phyloP scores from a whole-genome alignment of 2,888 invertebrate genomes.

The Drosophila borealis region DNA sequence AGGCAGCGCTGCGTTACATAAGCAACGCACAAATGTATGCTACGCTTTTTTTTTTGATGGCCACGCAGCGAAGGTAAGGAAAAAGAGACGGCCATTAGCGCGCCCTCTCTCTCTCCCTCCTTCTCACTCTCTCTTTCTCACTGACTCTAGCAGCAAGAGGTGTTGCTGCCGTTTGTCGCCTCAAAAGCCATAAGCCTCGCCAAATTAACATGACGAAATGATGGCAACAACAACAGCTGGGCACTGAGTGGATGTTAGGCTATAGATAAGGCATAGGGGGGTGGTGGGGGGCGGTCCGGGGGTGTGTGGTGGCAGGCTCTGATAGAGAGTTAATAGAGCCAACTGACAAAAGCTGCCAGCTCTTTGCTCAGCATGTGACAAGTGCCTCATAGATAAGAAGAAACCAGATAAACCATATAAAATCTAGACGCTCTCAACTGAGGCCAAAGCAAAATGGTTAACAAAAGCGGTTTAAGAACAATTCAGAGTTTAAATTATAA shows the following conservation, averaged over 20 bases:
- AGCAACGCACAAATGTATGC: slow-evolving; percentile 77
- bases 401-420: slow-evolving; percentile 8
- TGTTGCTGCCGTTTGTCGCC: slow-evolving; percentile 49
- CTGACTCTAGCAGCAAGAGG: slow-evolving; percentile 10
- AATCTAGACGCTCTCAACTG: slow-evolving; percentile 5
- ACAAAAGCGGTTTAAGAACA: neutral
- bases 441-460: neutral
- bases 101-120: slow-evolving; percentile 1
- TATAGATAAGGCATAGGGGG: slow-evolving; percentile 17
- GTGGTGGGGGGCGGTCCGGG: neutral
- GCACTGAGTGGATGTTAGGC: slow-evolving; percentile 25
- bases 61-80: slow-evolving; percentile 39
- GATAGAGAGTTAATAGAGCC: slow-evolving; percentile 15
- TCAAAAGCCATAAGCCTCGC: slow-evolving; percentile 75
- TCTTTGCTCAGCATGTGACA: slow-evolving; percentile 34
- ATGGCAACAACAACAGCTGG: slow-evolving; percentile 54
- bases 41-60: slow-evolving; percentile 63
- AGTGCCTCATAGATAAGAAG: slow-evolving; percentile 33
- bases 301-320: neutral
- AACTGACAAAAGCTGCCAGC: neutral
- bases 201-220: slow-evolving; percentile 78
- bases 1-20: slow-evolving; percentile 66
- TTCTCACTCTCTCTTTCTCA: neutral
- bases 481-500: too few relatives aligned
- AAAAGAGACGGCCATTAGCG: neutral